Conservation (phyloP, 2,888 invertebrate species). For the Phengaris alcon region DNA sequence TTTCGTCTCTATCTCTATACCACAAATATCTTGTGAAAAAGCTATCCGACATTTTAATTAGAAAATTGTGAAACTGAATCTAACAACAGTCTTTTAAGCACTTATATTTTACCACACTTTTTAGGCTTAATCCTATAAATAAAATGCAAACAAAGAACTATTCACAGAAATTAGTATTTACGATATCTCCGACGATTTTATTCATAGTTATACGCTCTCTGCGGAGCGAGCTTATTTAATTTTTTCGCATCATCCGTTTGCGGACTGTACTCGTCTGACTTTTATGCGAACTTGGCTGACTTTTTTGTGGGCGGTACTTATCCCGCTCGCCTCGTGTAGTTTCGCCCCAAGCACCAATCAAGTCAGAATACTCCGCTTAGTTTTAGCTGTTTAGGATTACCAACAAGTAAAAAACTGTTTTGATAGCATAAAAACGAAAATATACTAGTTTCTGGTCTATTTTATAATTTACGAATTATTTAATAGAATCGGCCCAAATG, state of each 20-base stretch:
- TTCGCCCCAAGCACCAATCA: conserved; percentile 6
- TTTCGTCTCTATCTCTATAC: too few relatives aligned
- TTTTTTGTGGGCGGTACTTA: conserved; percentile 9
- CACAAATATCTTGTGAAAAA: too few relatives aligned
- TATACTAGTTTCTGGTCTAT: too few relatives aligned
- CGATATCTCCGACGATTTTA: neutral
- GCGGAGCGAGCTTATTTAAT: neutral
- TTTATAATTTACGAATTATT: too few relatives aligned
- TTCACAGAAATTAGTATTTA: neutral
- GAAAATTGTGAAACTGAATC: too few relatives aligned
- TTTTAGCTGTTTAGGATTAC: neutral
- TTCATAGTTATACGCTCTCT: neutral
- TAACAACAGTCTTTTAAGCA: too few relatives aligned
- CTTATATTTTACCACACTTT: too few relatives aligned
- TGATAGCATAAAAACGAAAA: too few relatives aligned
- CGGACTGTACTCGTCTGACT: neutral
- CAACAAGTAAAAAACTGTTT: too few relatives aligned
- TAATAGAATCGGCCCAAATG: too few relatives aligned
- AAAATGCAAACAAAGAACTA: neutral
- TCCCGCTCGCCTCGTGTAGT: neutral
- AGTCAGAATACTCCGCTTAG: neutral
- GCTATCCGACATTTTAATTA: too few relatives aligned
- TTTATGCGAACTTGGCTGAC: neutral
- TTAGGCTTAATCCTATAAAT: too few relatives aligned
- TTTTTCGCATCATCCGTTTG: neutral